Evolutionary conservation across 2,797 vertebrate genomes (phyloP).

Genomic region (Decapterus maruadsi): DNA sequence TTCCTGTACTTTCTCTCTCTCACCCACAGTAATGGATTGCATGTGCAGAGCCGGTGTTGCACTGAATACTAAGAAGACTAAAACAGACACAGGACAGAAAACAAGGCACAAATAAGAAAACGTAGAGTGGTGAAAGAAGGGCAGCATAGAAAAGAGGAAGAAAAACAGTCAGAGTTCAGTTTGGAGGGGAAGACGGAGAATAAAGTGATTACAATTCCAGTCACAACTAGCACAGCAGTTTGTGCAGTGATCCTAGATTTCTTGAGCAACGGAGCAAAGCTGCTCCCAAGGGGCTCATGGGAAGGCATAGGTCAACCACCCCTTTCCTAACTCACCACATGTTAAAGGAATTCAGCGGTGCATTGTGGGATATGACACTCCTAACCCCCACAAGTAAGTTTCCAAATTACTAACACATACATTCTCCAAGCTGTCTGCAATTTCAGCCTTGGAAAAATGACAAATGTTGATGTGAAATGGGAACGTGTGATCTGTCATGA

Average conservation of each 20-base stretch:
- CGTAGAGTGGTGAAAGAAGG: constrained; percentile 15
- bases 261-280: constrained; percentile 79
- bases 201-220: constrained; percentile 87
- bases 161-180: constrained; percentile 38
- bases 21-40: constrained; percentile 83
- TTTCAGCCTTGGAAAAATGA: constrained; percentile 59
- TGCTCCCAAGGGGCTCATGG: constrained; percentile 85
- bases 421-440: constrained; percentile 65
- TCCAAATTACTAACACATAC: constrained; percentile 88
- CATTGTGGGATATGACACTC: constrained; percentile 87
- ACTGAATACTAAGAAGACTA: constrained; percentile 50
- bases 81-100: constrained; percentile 57
- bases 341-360: constrained; percentile 89
- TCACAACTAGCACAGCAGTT: constrained; percentile 79
- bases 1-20: constrained; percentile 80
- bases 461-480: constrained; percentile 41
- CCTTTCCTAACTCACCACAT: constrained; percentile 91
- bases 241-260: constrained; percentile 83
- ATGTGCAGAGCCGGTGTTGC: constrained; percentile 77
- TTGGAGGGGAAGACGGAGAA: constrained; percentile 61
- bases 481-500: constrained; percentile 32
- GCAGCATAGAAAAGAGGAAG: constrained; percentile 12
- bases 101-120: constrained; percentile 53
- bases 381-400: constrained; percentile 82
- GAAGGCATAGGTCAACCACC: constrained; percentile 88